phyloP scores from a whole-genome alignment of 2,113 vertebrate species.

The Verasper variegatus region DNA sequence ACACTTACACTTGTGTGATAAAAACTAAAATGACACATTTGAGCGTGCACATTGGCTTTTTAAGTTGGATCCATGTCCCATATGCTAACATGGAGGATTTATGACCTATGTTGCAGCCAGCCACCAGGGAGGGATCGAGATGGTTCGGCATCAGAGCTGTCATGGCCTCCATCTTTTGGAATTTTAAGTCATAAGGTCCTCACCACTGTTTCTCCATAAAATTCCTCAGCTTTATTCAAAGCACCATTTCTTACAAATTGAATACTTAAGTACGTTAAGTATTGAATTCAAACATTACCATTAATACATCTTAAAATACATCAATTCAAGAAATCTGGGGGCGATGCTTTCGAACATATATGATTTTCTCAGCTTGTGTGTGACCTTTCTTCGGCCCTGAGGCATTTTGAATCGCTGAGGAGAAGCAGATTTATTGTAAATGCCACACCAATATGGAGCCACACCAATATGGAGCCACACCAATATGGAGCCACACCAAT shows the following conservation, averaged over 20 bases:
- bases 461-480: conserved; percentile 16
- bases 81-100: too few species aligned
- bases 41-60: too few species aligned
- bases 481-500: conserved; percentile 11
- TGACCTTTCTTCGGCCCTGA: conserved; percentile 43
- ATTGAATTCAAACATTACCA: background rate
- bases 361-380: conserved; percentile 12
- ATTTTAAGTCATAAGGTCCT: too few species aligned
- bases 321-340: background rate
- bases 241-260: background rate
- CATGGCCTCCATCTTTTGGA: too few species aligned
- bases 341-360: conserved; percentile 2
- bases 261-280: background rate
- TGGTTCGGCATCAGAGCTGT: too few species aligned
- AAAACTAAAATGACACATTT: too few species aligned
- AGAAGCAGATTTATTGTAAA: conserved; percentile 48
- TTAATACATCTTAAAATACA: background rate
- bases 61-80: too few species aligned
- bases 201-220: background rate
- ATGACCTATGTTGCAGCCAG: background rate
- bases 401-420: conserved; percentile 16
- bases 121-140: too few species aligned
- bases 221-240: background rate
- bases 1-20: too few species aligned
- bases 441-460: conserved; percentile 33